Conservation (phyloP, 1,140 invertebrate genomes). For the Sarcophaga bullata region DNA sequence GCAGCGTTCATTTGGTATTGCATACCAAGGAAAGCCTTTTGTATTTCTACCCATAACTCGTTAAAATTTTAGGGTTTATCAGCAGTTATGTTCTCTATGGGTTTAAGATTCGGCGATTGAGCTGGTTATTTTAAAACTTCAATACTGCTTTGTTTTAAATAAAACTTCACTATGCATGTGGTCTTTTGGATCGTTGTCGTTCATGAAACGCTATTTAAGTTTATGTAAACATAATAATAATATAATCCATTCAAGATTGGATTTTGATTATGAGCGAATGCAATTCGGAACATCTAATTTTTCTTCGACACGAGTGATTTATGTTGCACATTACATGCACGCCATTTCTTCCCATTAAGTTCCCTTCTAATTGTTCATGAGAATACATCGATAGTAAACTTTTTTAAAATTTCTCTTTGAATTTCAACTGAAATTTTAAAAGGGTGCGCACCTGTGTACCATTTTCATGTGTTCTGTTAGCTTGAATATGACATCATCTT, state of each 20-base stretch:
- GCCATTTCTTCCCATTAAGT: conserved; percentile 6
- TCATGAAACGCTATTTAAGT: too few species aligned
- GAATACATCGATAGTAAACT: background rate
- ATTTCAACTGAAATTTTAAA: background rate
- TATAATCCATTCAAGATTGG: conserved; percentile 41
- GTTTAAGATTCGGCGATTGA: conserved; percentile 58
- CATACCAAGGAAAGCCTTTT: conserved; percentile 42
- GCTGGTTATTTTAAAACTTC: too few species aligned
- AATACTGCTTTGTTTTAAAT: too few species aligned
- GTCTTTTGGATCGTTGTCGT: too few species aligned
- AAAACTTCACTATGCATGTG: too few species aligned
- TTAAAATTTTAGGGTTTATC: background rate
- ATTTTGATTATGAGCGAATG: conserved; percentile 46
- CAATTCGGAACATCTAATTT: conserved; percentile 1
- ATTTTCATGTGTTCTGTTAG: too few species aligned
- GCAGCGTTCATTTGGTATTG: conserved; percentile 44
- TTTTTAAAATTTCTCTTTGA: conserved; percentile 12
- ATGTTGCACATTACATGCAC: background rate
- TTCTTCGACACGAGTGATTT: conserved; percentile 26
- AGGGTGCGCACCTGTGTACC: too few species aligned
- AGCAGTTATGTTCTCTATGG: conserved; percentile 51
- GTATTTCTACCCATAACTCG: conserved; percentile 43
- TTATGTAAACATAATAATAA: conserved; percentile 18
- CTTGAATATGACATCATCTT: too few species aligned
- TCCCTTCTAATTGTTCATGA: conserved; percentile 25